Conservation (phyloP, 2,113 vertebrate species). For the Seriola quinqueradiata region DNA sequence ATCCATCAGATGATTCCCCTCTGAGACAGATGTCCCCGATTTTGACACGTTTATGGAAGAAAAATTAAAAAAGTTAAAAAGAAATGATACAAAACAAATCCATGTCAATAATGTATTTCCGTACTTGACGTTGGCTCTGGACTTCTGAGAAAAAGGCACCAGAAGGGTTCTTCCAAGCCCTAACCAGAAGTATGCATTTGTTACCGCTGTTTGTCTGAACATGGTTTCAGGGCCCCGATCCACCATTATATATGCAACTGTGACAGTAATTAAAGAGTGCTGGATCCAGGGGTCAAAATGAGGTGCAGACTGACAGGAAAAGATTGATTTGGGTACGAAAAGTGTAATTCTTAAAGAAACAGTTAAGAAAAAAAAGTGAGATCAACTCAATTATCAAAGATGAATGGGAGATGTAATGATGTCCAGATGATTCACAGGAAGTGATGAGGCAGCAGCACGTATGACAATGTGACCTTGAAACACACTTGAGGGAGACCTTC, state of each 20-base stretch:
- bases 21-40: constrained; percentile 63
- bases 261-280: constrained; percentile 69
- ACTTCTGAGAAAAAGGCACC: constrained; percentile 61
- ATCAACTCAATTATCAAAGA: not conserved
- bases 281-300: constrained; percentile 51
- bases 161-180: constrained; percentile 52
- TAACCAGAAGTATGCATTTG: constrained; percentile 64
- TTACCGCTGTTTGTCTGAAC: constrained; percentile 70
- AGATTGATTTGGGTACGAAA: not conserved
- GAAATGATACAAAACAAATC: constrained; percentile 66
- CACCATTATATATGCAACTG: constrained; percentile 55
- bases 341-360: constrained; percentile 15
- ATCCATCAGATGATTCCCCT: constrained; percentile 41
- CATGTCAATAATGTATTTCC: constrained; percentile 62
- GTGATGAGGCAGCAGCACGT: constrained; percentile 41
- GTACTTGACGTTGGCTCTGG: constrained; percentile 44
- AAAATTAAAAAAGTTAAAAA: constrained; percentile 34
- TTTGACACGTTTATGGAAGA: constrained; percentile 61
- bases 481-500: constrained; percentile 53
- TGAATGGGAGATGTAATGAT: constrained; percentile 29
- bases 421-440: constrained; percentile 67
- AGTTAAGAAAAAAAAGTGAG: not conserved
- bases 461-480: constrained; percentile 57
- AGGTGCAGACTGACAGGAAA: constrained; percentile 40
- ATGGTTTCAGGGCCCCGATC: constrained; percentile 58